Evolutionary conservation across 2,888 invertebrate genomes (phyloP).

Genomic region (Drosophila longiperda): DNA sequence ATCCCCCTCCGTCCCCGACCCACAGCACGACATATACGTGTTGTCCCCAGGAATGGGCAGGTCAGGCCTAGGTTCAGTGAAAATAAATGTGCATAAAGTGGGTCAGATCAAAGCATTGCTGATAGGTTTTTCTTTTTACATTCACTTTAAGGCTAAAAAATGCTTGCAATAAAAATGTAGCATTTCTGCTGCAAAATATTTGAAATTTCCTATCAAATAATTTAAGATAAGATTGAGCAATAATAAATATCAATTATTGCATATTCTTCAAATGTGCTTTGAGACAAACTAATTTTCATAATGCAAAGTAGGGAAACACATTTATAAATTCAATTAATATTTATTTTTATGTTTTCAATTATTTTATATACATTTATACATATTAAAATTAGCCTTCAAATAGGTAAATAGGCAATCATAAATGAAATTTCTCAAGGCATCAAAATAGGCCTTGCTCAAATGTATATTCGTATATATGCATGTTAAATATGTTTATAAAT

Average conservation of each 20-base stretch:
- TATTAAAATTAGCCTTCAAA: background rate
- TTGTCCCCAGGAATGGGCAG: conserved; percentile 25
- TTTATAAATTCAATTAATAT: background rate
- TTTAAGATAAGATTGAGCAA: background rate
- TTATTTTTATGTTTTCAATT: background rate
- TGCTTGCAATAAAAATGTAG: conserved; percentile 9
- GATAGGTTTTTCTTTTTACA: background rate
- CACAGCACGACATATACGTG: conserved; percentile 14
- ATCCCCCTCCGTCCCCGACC: background rate
- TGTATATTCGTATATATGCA: no score
- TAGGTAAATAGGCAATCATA: no score
- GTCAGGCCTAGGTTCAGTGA: conserved; percentile 46
- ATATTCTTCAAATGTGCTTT: background rate
- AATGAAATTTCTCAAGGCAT: no score
- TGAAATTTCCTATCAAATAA: background rate
- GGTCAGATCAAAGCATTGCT: conserved; percentile 58
- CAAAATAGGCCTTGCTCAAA: no score
- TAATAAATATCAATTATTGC: background rate
- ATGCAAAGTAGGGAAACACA: no score
- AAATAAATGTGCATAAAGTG: conserved; percentile 67
- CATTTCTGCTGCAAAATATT: background rate
- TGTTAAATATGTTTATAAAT: background rate
- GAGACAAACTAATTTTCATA: no score
- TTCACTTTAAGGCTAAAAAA: conserved; percentile 6
- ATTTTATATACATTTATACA: no score